Percentiles rank a stretch among this genome's conserved stretches.
These are phyloP conservation scores for Eristalinus sepulchralis DNA, from an alignment of 2,888 invertebrate genomes.

Conservation along the genomic window DNA sequence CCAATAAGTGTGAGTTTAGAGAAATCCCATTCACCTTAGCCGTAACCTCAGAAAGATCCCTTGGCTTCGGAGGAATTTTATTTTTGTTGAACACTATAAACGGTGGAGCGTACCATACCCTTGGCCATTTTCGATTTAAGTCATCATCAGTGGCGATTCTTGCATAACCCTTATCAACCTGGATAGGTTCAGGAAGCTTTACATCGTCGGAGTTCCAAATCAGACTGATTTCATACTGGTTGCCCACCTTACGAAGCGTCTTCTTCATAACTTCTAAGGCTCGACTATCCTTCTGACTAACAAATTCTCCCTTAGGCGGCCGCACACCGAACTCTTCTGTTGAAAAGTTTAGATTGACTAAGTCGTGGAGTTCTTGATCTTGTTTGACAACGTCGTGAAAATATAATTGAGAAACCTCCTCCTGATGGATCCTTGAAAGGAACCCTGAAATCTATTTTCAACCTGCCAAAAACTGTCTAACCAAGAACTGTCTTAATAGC, in stretches of 20 bases:
- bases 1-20: background rate
- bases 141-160: background rate
- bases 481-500: conserved; percentile 29
- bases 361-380: conserved; percentile 19
- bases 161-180: background rate
- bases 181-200: background rate
- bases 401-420: background rate
- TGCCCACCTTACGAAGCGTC: background rate
- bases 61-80: too few species aligned
- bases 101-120: background rate
- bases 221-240: conserved; percentile 13
- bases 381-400: conserved; percentile 5
- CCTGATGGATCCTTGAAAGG: background rate
- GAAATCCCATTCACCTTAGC: background rate
- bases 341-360: conserved; percentile 23
- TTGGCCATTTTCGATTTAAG: background rate
- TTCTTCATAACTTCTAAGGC: conserved; percentile 15
- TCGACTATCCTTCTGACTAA: background rate
- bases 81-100: conserved; percentile 1
- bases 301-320: background rate
- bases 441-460: background rate
- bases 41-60: too few species aligned
- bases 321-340: conserved; percentile 40
- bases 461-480: conserved; percentile 26
- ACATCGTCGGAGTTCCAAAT: conserved; percentile 14